phyloP scores from a whole-genome alignment of 2,797 vertebrate species.

The Falco biarmicus region DNA sequence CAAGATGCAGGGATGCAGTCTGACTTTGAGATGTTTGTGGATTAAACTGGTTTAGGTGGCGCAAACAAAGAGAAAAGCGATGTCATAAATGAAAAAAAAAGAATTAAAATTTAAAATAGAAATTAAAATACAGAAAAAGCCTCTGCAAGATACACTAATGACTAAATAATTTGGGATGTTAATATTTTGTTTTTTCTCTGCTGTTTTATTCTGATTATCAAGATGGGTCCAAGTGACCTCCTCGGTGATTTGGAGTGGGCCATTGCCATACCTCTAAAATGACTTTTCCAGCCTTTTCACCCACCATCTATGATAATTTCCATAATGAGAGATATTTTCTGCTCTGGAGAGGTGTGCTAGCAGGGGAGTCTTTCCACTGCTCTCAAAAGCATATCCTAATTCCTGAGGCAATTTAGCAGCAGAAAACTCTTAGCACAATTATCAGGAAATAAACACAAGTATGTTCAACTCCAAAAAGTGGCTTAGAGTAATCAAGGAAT shows the following conservation, averaged over 20 bases:
- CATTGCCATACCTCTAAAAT: neutral
- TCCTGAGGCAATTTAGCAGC: neutral
- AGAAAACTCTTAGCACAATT: neutral
- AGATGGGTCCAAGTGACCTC: neutral
- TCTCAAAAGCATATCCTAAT: neutral
- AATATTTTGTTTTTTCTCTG: neutral
- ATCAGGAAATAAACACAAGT: conserved; percentile 2
- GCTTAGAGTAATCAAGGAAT: neutral
- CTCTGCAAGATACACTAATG: neutral
- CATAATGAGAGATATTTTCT: neutral
- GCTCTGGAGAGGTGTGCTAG: neutral
- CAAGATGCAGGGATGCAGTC: neutral
- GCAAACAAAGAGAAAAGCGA: neutral
- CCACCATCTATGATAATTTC: neutral
- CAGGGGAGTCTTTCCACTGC: neutral
- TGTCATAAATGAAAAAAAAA: neutral
- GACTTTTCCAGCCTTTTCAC: neutral
- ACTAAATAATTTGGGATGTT: neutral
- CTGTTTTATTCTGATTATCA: neutral
- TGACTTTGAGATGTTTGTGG: neutral
- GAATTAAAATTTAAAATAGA: neutral
- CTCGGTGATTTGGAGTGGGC: neutral
- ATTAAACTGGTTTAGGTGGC: neutral
- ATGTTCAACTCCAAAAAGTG: neutral
- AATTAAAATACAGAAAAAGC: neutral